Percentiles rank a stretch among this genome's conserved stretches.
Evolutionary conservation across 2,797 vertebrate species (phyloP).

Genomic region (Poecilia picta): DNA sequence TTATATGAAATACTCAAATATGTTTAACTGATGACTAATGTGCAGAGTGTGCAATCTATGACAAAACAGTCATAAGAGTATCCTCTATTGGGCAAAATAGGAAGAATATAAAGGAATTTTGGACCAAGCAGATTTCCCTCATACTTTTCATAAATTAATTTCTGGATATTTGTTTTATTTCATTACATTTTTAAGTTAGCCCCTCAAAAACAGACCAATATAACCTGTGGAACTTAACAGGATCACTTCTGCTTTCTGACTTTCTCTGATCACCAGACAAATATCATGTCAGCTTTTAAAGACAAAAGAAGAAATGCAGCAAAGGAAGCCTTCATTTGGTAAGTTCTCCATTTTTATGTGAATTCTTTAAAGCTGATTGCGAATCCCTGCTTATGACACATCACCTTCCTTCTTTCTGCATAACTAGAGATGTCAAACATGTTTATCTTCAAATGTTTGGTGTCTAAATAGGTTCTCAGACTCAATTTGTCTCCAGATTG

Average conservation of each 20-base stretch:
- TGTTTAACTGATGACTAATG: neutral
- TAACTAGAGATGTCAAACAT: constrained; percentile 52
- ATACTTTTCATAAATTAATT: constrained; percentile 5
- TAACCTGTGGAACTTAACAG: constrained; percentile 18
- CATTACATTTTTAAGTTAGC: neutral
- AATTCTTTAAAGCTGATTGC: constrained; percentile 38
- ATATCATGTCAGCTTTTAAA: constrained; percentile 39
- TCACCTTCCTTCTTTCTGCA: constrained; percentile 31
- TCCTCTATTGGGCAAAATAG: neutral
- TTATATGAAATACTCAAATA: neutral
- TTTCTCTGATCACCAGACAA: constrained; percentile 50
- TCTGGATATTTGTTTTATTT: constrained; percentile 24
- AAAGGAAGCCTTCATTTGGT: constrained; percentile 47
- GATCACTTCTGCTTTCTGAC: constrained; percentile 37
- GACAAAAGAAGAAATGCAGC: constrained; percentile 32
- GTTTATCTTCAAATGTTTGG: constrained; percentile 55
- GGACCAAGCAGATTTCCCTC: neutral
- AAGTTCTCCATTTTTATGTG: constrained; percentile 29
- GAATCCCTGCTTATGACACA: constrained; percentile 44
- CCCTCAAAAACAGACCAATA: constrained; percentile 10
- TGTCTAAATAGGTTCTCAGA: constrained; percentile 39
- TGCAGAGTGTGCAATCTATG: neutral
- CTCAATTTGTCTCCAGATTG: constrained; percentile 30
- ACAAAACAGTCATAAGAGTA: neutral
- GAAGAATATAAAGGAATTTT: neutral